These are phyloP conservation scores for Sebastiscus tertius DNA, from an alignment of 2,797 vertebrate genomes.

Conservation along the genomic window DNA sequence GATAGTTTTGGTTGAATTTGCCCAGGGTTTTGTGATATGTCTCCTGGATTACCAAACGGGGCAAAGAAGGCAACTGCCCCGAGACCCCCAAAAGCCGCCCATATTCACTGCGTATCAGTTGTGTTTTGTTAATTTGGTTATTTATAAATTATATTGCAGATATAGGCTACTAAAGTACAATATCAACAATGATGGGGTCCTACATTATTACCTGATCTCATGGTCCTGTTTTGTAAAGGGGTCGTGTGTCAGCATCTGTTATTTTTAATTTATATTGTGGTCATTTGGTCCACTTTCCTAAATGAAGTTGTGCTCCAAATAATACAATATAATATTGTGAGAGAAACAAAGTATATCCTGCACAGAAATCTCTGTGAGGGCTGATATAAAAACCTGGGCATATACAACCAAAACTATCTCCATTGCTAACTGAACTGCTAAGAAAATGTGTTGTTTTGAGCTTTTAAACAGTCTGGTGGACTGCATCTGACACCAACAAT, in stretches of 20 bases:
- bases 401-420: neutral
- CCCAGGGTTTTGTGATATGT: neutral
- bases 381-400: neutral
- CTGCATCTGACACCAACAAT: neutral
- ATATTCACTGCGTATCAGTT: neutral
- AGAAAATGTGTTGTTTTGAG: neutral
- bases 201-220: neutral
- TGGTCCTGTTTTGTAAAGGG: neutral
- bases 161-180: neutral
- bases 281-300: neutral
- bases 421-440: no score
- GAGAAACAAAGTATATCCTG: neutral
- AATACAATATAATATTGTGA: neutral
- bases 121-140: neutral
- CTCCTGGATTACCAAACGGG: neutral
- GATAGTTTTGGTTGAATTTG: neutral
- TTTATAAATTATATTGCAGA: neutral
- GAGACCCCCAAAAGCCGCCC: neutral
- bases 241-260: neutral
- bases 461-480: neutral
- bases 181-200: neutral
- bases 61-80: neutral
- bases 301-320: neutral
- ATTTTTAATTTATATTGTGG: neutral
- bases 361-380: neutral